These are phyloP conservation scores for Tachina lurida DNA, from an alignment of 2,888 invertebrate genomes.

Conservation along the genomic window DNA sequence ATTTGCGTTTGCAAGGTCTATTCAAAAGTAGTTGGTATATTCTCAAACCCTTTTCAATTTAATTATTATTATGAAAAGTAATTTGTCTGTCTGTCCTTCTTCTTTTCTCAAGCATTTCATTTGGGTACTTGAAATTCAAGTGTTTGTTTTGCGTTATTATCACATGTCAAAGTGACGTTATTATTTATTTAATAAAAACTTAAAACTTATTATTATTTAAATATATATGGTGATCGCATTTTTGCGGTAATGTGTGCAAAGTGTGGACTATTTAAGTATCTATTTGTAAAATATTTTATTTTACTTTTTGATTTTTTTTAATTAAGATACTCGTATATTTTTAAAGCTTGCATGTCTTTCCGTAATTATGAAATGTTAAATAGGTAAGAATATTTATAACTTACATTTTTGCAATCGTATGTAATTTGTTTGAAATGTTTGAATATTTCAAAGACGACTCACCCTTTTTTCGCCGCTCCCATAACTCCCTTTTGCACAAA, in stretches of 20 bases:
- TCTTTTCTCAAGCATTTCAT: conserved; percentile 3
- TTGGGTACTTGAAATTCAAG: conserved; percentile 29
- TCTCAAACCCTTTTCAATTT: conserved; percentile 33
- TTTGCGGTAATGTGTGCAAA: not conserved
- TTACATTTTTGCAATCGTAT: not conserved
- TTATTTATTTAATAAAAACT: conserved; percentile 35
- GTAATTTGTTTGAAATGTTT: conserved; percentile 32
- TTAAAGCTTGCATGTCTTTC: conserved; percentile 44
- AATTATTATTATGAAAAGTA: not conserved
- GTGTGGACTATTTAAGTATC: not conserved
- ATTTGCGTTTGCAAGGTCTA: conserved; percentile 61
- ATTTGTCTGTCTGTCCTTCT: not conserved
- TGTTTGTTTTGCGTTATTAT: not conserved
- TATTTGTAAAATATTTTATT: not conserved
- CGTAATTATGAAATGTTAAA: conserved; percentile 37
- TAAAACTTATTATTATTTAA: conserved; percentile 11
- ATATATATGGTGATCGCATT: conserved; percentile 2
- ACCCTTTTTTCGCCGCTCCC: conserved; percentile 31
- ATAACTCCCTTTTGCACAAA: conserved; percentile 5
- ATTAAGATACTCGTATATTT: not conserved
- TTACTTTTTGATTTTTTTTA: not conserved
- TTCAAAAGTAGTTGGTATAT: conserved; percentile 30
- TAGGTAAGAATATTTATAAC: conserved; percentile 5
- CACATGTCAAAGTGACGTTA: conserved; percentile 16
- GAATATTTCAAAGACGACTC: conserved; percentile 2